Evolutionary conservation across 2,797 vertebrate species (phyloP).

Genomic region (Adelosebastes latens): DNA sequence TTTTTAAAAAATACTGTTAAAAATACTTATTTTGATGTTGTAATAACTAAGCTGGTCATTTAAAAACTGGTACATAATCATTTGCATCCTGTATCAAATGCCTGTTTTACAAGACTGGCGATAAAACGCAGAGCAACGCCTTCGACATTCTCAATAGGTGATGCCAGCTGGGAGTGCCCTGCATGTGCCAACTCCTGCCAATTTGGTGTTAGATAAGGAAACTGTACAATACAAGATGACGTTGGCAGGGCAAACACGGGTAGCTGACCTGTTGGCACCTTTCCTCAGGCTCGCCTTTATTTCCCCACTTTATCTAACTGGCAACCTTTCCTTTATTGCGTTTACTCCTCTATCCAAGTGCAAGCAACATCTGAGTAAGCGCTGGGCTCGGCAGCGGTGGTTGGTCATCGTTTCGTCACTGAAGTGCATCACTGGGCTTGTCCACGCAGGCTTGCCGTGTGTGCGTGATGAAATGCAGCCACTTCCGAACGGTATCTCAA

Average conservation of each 20-base stretch:
- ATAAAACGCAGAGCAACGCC: conserved; percentile 4
- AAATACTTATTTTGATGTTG: neutral
- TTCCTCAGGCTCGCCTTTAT: conserved; percentile 7
- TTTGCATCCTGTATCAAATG: neutral
- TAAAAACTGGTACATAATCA: neutral
- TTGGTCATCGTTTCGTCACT: neutral
- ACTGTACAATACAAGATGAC: neutral
- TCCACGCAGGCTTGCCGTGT: neutral
- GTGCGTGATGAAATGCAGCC: conserved; percentile 7
- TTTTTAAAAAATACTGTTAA: neutral
- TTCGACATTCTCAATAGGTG: conserved; percentile 38
- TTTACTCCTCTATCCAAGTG: neutral
- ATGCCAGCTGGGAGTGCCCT: conserved; percentile 18
- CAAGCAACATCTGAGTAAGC: neutral
- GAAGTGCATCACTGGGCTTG: conserved; percentile 34
- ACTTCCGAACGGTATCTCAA: conserved; percentile 15
- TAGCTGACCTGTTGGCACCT: neutral
- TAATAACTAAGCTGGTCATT: neutral
- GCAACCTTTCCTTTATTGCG: neutral
- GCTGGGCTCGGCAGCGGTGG: neutral
- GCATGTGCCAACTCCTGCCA: neutral
- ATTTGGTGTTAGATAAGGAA: conserved; percentile 23
- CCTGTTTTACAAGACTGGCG: conserved; percentile 10
- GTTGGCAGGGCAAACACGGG: neutral
- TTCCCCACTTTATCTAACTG: neutral